These are phyloP conservation scores for Ictalurus punctatus DNA, from an alignment of 2,113 vertebrate species.

Conservation along the genomic window DNA sequence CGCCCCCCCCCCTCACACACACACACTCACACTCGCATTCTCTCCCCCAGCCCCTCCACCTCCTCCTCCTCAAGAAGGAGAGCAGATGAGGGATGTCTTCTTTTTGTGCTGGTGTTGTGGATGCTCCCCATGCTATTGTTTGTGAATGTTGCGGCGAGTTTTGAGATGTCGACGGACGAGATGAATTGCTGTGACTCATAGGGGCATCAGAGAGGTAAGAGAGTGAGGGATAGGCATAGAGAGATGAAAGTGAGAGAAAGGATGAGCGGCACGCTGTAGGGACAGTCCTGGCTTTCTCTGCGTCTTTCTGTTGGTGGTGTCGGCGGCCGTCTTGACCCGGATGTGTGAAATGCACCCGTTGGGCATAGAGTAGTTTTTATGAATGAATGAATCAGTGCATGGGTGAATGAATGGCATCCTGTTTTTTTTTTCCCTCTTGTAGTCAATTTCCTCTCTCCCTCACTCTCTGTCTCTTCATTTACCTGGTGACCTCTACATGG, in stretches of 20 bases:
- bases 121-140: slow-evolving; percentile 43
- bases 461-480: not conserved
- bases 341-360: slow-evolving; percentile 9
- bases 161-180: slow-evolving; percentile 63
- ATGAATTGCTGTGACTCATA: slow-evolving; percentile 69
- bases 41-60: not conserved
- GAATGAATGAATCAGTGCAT: slow-evolving; percentile 18
- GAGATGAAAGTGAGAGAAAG: slow-evolving; percentile 11
- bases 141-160: slow-evolving; percentile 36
- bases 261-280: not conserved
- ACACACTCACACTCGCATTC: not conserved
- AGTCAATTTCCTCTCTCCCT: not conserved
- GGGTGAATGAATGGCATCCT: slow-evolving; percentile 32
- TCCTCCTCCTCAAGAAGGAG: slow-evolving; percentile 60
- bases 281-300: slow-evolving; percentile 23
- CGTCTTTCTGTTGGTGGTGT: slow-evolving; percentile 12
- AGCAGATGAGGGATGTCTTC: slow-evolving; percentile 65
- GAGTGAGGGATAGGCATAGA: slow-evolving; percentile 24
- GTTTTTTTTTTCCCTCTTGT: not conserved
- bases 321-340: slow-evolving; percentile 1
- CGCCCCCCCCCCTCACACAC: slow-evolving; percentile 3
- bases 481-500: slow-evolving; percentile 1
- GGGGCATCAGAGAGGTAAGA: slow-evolving; percentile 71
- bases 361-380: slow-evolving; percentile 14
- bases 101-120: slow-evolving; percentile 58